Conservation (phyloP, 2,888 invertebrate species). For the Cryptocephalus primarius region DNA sequence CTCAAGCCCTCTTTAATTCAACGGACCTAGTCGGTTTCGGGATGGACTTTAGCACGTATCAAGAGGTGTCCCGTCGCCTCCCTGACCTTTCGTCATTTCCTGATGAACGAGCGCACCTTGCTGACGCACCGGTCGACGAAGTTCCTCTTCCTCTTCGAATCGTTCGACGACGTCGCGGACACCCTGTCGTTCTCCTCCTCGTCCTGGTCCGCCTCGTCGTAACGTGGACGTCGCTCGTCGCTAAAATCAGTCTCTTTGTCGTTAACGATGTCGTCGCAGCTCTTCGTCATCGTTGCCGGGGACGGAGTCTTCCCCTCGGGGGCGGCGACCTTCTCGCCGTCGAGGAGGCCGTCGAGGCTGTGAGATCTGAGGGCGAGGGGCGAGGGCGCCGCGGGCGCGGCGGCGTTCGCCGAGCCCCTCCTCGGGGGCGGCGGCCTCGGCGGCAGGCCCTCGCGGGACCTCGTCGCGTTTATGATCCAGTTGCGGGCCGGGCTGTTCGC, state of each 20-base stretch:
- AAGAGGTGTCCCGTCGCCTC: too few species aligned
- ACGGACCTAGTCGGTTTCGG: too few species aligned
- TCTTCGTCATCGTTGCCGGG: conserved; percentile 12
- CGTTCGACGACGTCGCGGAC: conserved; percentile 39
- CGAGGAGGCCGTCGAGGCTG: conserved; percentile 52
- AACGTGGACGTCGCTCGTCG: conserved; percentile 4
- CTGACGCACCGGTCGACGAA: conserved; percentile 79
- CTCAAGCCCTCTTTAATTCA: too few species aligned
- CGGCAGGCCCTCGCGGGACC: conserved; percentile 27
- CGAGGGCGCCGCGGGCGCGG: conserved; percentile 31
- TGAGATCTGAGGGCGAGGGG: conserved; percentile 32
- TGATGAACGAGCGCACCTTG: conserved; percentile 67
- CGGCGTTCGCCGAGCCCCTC: conserved; percentile 36
- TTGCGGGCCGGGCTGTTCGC: conserved; percentile 53
- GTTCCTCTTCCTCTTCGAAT: conserved; percentile 61
- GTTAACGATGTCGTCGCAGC: conserved; percentile 29
- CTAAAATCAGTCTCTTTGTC: not conserved
- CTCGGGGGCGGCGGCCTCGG: conserved; percentile 24
- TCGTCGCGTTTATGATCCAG: conserved; percentile 41
- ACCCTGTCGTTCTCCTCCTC: conserved; percentile 32
- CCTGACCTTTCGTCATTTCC: conserved; percentile 19
- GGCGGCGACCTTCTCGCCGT: too few species aligned
- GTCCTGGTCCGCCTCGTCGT: not conserved
- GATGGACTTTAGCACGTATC: too few species aligned
- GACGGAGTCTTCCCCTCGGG: conserved; percentile 17